Evolutionary conservation across 2,888 invertebrate species (phyloP), one percentile per base, ranked within the genome.

Genomic region (Pteria penguin): DNA sequence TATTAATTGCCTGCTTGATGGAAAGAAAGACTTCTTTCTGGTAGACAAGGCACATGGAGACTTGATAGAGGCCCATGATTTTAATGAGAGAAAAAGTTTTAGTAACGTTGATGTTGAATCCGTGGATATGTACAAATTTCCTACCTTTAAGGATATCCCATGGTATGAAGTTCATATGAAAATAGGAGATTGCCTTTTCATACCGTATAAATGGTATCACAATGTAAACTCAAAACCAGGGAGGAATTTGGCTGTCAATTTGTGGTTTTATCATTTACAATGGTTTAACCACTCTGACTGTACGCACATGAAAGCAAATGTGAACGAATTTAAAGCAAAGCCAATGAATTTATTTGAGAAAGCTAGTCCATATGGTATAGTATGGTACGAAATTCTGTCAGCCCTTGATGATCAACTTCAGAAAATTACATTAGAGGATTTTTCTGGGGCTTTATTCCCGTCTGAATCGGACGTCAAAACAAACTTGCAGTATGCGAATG

Each of bases 161-260:
- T 90, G 88, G 88, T 79, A 82, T 62, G 74, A 82, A 54, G 87
- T 82, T 1, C 78, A 78, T 8, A 76, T 90, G 75, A 75, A 78
- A 11, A 85, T 85, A 72, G 90, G 90, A 60, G 90, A 91, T 81
- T 91, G 90, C 80, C 71, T 90, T 11, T 90, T 78, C 71, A 89
- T 90, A 66, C 90, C 90, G 11, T 78, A 82, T 55, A 79, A 84
- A 24, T 88, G 87, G 87, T 84, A 86, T 66, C 89, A 89, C 71
- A 82, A 87, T 33, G 82, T 89, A 11, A 71, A 76, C 24, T 86
- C 89, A 1, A 71, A 58, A n/a, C 78, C 79, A 4, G 84, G 83
- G 8, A 75, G 89, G 54, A 89, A 86, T 63, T 63, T 89, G 52
- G 89, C 88, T 1, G 72, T 87, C 1, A 88, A 88, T 74, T 66